Evolutionary conservation across 53 echinoderm and acorn worm genomes (phyloP), one percentile per base, ranked within the genome.

Genomic region (Apostichopus leukothele): DNA sequence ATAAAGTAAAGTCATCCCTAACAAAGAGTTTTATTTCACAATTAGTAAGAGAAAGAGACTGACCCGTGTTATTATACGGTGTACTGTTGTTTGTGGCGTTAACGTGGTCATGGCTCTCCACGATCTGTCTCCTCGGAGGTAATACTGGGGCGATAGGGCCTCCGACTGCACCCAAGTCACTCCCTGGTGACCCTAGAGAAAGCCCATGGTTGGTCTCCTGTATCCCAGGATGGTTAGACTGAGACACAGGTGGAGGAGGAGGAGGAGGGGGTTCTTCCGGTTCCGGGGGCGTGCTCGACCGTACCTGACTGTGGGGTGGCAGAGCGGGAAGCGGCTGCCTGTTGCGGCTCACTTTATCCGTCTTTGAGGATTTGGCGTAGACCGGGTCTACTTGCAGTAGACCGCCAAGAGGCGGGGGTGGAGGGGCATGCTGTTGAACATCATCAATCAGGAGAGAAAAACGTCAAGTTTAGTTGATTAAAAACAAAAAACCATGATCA

Each of bases 281-380:
- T 8, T 79, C 79, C 9, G 51, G 19, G 11, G 50, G 79, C 51
- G 89, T 76, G 63, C 89, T 61, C 21, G 63, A 63, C 14, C 18
- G 89, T 60, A 7, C 60, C 63, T 83, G 84, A 79, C 52, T 78
- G 67, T 87, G 78, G 66, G 87, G 74, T 77, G 92, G 74, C 14
- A 79, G 51, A 19, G 79, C 26, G 88, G 88, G 75, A 74, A 75
- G 78, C 50, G 75, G 84, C 74, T 21, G 75, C 39, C 12, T 25
- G 87, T 78, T 87, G 75, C 53, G 55, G 27, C 39, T 59, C 68
- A 73, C 73, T 74, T 25, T 71, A 50, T 88, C 83, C 39, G 39
- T 3, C 21, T 75, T 81, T 50, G 92, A 78, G 54, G 92, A 78
- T 81, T 84, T 63, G 39, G 88, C 53, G 19, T 86, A 88, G 12